Base-by-base conservation (phyloP, 92 coral and sea anemone genomes). In the Epizoanthus stellaris region DNA sequence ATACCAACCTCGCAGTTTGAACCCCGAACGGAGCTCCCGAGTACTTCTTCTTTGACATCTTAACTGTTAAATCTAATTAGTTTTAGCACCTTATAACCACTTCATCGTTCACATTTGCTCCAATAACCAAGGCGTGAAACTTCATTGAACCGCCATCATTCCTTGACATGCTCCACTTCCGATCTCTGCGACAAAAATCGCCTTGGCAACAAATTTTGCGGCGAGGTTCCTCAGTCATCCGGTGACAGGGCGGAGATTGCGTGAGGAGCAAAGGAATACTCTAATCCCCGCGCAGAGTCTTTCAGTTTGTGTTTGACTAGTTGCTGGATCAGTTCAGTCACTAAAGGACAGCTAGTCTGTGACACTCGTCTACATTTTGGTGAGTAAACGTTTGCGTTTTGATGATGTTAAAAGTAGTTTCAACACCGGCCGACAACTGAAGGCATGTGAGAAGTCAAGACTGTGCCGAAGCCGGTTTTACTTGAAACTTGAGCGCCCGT, bases 1-100 rank as follows among this genome's bases (percentile, higher is more conserved):
- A 80, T 20, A 69, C 98, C 15, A 52, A 96, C 99, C 99, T 88
- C 9, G 96, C 85, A 14, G 98, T 96, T 81, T 96, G 99, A 10
- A 96, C 97, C 30, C 99, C 99, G 67, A 96, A 96, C 19, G 99
- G 99, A 68, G 99, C 95, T 43, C 99, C 98, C 5, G 91, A 11
- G 80, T 73, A 96, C 77, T 95, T 92, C 95, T 91, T 96, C 80
- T 95, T 93, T 30, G 99, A 87, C 98, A 95, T 96, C 25, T 77
- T 82, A 45, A 75, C 36, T 65, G 72, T 21, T 45, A n/a, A 19
- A 4, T 13, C 7, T 38, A 79, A 39, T 63, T 62, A 40, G 11
- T 79, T 63, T 23, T 30, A 79, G 34, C 72, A 62, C 40, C 30
- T 52, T 79, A 40, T 59, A 59, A 15, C 4, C 23, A 16, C 8